These are phyloP conservation scores for Stenopsyche tienmushanensis DNA, from an alignment of 1,140 invertebrate genomes.

Conservation along the genomic window DNA sequence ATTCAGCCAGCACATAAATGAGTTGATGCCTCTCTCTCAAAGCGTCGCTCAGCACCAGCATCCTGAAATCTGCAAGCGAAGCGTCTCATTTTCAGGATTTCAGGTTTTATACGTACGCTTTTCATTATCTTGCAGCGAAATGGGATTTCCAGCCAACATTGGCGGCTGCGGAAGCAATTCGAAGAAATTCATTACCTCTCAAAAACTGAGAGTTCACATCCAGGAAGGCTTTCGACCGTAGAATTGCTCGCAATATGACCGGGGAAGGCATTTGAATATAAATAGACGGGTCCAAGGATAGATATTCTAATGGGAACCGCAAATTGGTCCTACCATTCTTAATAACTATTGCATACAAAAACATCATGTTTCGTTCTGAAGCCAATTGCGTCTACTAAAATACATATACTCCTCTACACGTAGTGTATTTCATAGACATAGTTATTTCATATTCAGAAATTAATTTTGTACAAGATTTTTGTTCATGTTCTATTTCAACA, in stretches of 20 bases:
- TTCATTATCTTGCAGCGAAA: conserved; percentile 19
- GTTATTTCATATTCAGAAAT: too few relatives aligned
- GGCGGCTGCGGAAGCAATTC: conserved; percentile 17
- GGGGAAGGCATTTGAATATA: neutral
- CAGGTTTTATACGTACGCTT: conserved; percentile 14
- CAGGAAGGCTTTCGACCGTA: neutral
- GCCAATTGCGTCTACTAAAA: too few relatives aligned
- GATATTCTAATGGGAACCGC: too few relatives aligned
- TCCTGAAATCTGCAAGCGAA: conserved; percentile 1
- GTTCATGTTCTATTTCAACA: too few relatives aligned
- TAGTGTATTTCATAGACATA: too few relatives aligned
- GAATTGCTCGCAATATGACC: neutral
- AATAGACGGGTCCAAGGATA: too few relatives aligned
- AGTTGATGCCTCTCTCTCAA: neutral
- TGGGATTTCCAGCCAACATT: conserved; percentile 6
- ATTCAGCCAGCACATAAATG: too few relatives aligned
- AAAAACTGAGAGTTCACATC: conserved; percentile 2
- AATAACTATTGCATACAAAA: too few relatives aligned
- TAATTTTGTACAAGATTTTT: too few relatives aligned
- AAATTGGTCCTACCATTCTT: too few relatives aligned
- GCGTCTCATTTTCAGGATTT: conserved; percentile 5
- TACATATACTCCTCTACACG: too few relatives aligned
- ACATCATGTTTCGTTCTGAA: too few relatives aligned
- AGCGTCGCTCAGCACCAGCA: neutral
- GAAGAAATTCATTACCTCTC: conserved; percentile 24